Evolutionary conservation across 2,888 invertebrate genomes (phyloP).

Genomic region (Calameuta pallipes): DNA sequence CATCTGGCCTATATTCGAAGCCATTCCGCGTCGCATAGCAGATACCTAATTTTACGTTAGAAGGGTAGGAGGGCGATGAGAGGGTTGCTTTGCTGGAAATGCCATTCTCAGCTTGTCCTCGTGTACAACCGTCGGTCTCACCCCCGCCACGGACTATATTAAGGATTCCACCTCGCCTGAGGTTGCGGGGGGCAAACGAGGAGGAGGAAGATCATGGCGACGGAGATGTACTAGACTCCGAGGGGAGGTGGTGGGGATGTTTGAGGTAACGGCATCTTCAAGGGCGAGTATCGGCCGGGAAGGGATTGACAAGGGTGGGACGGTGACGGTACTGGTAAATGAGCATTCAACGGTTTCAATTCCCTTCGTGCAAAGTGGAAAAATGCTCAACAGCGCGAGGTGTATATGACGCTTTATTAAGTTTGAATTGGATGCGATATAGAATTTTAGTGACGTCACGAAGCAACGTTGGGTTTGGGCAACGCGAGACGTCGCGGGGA

Average conservation of each 20-base stretch:
- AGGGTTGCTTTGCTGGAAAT: slow-evolving; percentile 24
- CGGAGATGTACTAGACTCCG: not conserved
- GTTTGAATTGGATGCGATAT: slow-evolving; percentile 58
- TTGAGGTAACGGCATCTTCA: slow-evolving; percentile 6
- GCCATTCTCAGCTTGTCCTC: slow-evolving; percentile 39
- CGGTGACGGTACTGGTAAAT: slow-evolving; percentile 47
- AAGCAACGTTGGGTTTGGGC: not conserved
- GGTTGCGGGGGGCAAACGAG: slow-evolving; percentile 6
- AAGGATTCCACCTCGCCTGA: slow-evolving; percentile 50
- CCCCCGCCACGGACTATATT: slow-evolving; percentile 49
- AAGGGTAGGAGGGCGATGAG: not conserved
- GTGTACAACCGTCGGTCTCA: not conserved
- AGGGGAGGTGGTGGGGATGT: slow-evolving; percentile 16
- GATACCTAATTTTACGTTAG: slow-evolving; percentile 37
- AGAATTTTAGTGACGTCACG: slow-evolving; percentile 46
- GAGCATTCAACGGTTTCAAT: slow-evolving; percentile 59
- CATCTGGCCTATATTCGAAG: slow-evolving; percentile 4
- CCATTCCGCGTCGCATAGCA: slow-evolving; percentile 3
- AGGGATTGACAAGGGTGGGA: slow-evolving; percentile 26
- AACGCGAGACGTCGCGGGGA: not conserved
- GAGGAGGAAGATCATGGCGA: slow-evolving; percentile 24
- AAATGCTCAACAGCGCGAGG: slow-evolving; percentile 39
- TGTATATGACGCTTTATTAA: slow-evolving; percentile 64
- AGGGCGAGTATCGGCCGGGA: slow-evolving; percentile 16
- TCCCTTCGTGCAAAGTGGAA: slow-evolving; percentile 33